Conservation (phyloP, 2,113 vertebrate genomes). For the Xenopus borealis region DNA sequence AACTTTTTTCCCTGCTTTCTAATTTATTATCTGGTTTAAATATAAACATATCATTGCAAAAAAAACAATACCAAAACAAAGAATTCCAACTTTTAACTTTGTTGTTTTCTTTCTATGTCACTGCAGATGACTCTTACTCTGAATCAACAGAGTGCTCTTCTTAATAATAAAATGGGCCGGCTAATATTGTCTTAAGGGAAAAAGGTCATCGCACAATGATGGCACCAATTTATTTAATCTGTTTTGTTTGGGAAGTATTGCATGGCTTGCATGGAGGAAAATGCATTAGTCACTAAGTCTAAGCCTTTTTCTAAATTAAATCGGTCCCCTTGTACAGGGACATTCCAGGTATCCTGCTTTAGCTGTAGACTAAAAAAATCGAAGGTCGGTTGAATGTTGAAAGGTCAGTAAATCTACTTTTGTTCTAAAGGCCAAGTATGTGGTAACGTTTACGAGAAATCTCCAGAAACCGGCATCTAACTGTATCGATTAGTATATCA, state of each 20-base stretch:
- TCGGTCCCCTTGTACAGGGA: neutral
- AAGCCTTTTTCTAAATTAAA: neutral
- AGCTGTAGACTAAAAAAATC: too few relatives aligned
- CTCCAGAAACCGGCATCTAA: too few relatives aligned
- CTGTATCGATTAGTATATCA: too few relatives aligned
- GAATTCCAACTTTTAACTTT: constrained; percentile 17
- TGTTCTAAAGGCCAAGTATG: too few relatives aligned
- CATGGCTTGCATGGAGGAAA: too few relatives aligned
- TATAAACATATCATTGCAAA: constrained; percentile 9
- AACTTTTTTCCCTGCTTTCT: too few relatives aligned
- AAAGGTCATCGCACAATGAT: constrained; percentile 8
- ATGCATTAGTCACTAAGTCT: neutral
- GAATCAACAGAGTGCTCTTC: constrained; percentile 24
- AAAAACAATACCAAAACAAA: neutral
- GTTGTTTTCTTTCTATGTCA: constrained; percentile 16
- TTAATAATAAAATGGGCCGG: constrained; percentile 27
- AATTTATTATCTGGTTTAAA: constrained; percentile 1
- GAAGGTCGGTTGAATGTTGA: too few relatives aligned
- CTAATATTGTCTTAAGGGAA: constrained; percentile 9
- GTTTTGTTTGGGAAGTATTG: constrained; percentile 4
- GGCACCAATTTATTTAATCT: constrained; percentile 9
- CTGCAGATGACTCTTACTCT: neutral
- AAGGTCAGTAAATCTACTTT: too few relatives aligned
- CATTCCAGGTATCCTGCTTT: neutral
- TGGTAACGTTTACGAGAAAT: too few relatives aligned